Evolutionary conservation across 2,113 vertebrate genomes (phyloP).

Genomic region (Salminus brasiliensis): DNA sequence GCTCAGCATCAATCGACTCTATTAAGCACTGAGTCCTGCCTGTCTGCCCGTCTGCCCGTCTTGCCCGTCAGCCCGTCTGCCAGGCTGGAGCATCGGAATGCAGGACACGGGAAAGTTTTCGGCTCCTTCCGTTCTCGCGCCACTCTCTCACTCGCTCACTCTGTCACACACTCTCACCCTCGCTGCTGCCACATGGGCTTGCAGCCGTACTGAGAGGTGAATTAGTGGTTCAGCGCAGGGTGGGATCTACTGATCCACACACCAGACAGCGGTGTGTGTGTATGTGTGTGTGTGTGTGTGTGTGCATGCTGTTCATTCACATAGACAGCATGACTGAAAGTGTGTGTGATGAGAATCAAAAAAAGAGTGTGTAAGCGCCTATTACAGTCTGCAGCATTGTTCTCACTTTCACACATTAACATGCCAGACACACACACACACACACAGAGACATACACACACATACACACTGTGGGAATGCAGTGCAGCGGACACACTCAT

Average conservation of each 20-base stretch:
- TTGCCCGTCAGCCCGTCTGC: not conserved
- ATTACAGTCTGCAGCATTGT: constrained; percentile 8
- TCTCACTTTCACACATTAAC: constrained; percentile 23
- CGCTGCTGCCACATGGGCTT: constrained; percentile 15
- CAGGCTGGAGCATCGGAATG: not conserved
- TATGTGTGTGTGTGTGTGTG: no score
- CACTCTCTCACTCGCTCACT: constrained; percentile 10
- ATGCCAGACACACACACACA: constrained; percentile 16
- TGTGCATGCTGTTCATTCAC: not conserved
- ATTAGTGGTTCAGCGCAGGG: constrained; percentile 3
- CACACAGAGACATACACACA: constrained; percentile 18
- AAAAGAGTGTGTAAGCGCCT: no score
- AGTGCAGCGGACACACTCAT: constrained; percentile 15
- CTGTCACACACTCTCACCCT: constrained; percentile 18
- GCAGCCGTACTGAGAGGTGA: not conserved
- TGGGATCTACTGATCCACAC: not conserved
- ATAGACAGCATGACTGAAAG: not conserved
- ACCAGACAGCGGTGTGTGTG: not conserved
- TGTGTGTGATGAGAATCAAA: not conserved
- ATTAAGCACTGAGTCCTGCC: not conserved
- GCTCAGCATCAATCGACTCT: not conserved
- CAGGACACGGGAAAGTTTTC: constrained; percentile 1
- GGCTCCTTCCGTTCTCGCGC: not conserved
- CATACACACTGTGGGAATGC: constrained; percentile 20
- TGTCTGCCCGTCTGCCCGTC: not conserved